Percentiles rank a stretch among this genome's conserved stretches.
Conservation (phyloP, 2,888 invertebrate species). For the Cylindroiulus punctatus region DNA sequence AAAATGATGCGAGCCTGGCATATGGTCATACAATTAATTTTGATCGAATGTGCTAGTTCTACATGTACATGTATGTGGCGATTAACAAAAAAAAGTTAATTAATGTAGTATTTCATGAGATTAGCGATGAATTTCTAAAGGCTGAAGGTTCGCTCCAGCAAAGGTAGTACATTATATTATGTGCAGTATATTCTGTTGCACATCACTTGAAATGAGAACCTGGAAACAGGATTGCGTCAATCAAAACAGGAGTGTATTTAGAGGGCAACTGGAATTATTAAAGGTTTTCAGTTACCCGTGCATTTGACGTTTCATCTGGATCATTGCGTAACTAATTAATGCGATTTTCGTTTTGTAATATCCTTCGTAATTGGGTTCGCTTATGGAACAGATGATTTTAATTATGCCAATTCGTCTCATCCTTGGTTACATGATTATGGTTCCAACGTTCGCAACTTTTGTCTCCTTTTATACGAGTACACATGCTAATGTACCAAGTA, state of each 20-base stretch:
- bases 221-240: not conserved
- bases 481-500: no score
- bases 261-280: not conserved
- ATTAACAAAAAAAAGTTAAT: not conserved
- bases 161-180: not conserved
- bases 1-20: not conserved
- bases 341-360: not conserved
- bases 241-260: not conserved
- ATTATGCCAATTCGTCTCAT: no score
- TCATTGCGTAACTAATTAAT: not conserved
- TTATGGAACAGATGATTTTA: not conserved
- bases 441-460: no score
- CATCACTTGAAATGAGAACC: not conserved
- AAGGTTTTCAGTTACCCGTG: not conserved
- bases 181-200: not conserved
- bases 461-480: no score
- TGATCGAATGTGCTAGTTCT: not conserved
- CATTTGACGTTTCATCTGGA: not conserved
- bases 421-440: no score
- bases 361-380: not conserved
- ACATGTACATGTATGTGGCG: no score
- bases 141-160: not conserved
- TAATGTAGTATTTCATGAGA: not conserved
- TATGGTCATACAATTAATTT: not conserved
- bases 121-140: not conserved